phyloP scores from a whole-genome alignment of 2,113 vertebrate species.

The Lethenteron reissneri region DNA sequence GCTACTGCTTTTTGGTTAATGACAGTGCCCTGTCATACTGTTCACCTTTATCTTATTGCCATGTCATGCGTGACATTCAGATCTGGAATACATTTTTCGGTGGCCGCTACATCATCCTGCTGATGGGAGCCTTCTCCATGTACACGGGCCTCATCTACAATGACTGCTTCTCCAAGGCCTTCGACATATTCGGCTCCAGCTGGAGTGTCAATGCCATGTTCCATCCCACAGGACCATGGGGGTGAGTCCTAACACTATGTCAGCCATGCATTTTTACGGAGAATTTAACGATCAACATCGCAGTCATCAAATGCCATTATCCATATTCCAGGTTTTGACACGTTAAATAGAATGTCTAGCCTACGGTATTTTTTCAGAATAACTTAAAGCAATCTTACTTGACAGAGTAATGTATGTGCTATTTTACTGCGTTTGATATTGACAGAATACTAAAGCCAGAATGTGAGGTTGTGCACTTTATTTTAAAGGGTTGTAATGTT shows the following conservation, averaged over 20 bases:
- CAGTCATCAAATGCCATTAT: neutral
- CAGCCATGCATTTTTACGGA: neutral
- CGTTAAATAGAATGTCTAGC: too few species aligned
- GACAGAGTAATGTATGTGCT: too few species aligned
- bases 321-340: neutral
- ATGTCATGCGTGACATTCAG: slow-evolving; percentile 18
- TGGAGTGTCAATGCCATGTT: slow-evolving; percentile 61
- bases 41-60: neutral
- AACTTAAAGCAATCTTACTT: too few species aligned
- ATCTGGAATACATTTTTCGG: slow-evolving; percentile 76
- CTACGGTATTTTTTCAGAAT: too few species aligned
- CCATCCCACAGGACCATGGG: slow-evolving; percentile 41
- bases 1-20: too few species aligned
- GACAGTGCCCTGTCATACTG: neutral
- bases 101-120: slow-evolving; percentile 68
- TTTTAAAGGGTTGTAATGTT: too few species aligned
- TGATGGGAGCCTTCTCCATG: slow-evolving; percentile 84
- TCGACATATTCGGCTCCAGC: slow-evolving; percentile 35
- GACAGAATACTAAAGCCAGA: too few species aligned
- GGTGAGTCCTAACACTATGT: slow-evolving; percentile 22
- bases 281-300: neutral
- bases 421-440: too few species aligned
- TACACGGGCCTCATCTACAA: slow-evolving; percentile 94
- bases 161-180: slow-evolving; percentile 60
- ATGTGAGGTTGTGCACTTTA: too few species aligned